phyloP scores from a whole-genome alignment of 2,797 vertebrate species.

The Thripadectes ignobilis region DNA sequence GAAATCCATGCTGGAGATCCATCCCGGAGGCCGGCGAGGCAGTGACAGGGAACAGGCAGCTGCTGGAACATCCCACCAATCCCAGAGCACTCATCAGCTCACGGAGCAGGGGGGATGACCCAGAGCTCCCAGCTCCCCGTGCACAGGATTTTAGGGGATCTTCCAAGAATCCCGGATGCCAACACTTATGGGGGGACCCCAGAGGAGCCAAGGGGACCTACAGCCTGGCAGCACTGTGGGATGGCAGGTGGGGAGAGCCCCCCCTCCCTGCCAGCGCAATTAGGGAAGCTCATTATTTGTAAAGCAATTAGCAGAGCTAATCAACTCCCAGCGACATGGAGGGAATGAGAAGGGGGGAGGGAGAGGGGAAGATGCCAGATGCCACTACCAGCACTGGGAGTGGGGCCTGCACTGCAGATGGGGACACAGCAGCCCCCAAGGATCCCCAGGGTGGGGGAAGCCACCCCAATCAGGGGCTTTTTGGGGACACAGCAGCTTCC shows the following conservation, averaged over 20 bases:
- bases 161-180: neutral
- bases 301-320: slow-evolving; percentile 65
- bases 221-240: rapidly evolving
- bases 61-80: neutral
- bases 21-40: neutral
- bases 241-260: neutral
- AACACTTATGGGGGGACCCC: rapidly evolving
- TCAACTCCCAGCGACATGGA: slow-evolving; percentile 14
- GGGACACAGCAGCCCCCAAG: neutral
- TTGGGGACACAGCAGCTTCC: neutral
- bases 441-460: neutral
- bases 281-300: slow-evolving; percentile 52
- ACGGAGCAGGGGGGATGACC: neutral
- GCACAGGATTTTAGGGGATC: rapidly evolving
- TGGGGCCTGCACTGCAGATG: neutral
- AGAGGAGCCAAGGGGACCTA: neutral
- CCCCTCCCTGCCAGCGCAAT: neutral
- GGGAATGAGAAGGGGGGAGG: neutral
- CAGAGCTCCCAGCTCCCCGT: rapidly evolving
- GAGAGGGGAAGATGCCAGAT: neutral
- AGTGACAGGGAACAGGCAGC: neutral
- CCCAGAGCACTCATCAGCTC: neutral
- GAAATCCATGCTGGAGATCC: neutral
- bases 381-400: neutral
- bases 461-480: neutral